Conservation (phyloP, 2,797 vertebrate species). For the Hippopotamyrus pictus region DNA sequence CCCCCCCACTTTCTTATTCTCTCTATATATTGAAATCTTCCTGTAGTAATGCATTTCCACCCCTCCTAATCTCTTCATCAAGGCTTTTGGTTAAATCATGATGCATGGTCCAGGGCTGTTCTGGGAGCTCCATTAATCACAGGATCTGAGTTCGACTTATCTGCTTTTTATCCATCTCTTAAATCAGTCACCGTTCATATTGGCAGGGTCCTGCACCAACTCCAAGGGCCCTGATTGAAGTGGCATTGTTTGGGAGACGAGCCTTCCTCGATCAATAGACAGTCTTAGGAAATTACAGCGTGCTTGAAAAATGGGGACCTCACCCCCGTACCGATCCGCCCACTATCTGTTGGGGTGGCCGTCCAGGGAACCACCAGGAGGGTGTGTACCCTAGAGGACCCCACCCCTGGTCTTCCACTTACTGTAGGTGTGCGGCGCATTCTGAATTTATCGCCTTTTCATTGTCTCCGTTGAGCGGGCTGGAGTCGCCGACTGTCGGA, state of each 20-base stretch:
- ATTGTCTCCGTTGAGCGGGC: background rate
- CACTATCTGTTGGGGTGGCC: conserved; percentile 15
- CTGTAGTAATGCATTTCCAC: conserved; percentile 58
- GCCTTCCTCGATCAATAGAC: conserved; percentile 67
- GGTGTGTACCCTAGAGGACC: background rate
- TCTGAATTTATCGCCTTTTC: background rate
- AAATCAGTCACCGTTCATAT: conserved; percentile 83
- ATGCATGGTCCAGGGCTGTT: conserved; percentile 77
- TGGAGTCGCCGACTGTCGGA: background rate
- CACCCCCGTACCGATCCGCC: conserved; percentile 49
- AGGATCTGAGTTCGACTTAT: conserved; percentile 73
- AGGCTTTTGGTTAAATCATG: conserved; percentile 83
- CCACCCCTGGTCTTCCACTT: background rate
- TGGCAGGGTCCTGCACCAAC: conserved; percentile 63
- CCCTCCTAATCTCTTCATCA: conserved; percentile 80
- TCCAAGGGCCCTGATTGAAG: conserved; percentile 70
- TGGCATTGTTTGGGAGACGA: conserved; percentile 77
- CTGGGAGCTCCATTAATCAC: conserved; percentile 81
- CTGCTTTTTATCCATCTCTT: conserved; percentile 85
- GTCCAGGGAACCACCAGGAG: background rate
- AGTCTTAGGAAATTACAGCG: conserved; percentile 75
- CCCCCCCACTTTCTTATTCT: conserved; percentile 26
- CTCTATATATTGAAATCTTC: conserved; percentile 59
- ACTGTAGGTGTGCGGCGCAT: background rate
- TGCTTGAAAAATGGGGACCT: conserved; percentile 74